A percentile compares a stretch with the other conserved stretches of the same genome.
Evolutionary conservation across 1,140 invertebrate genomes (phyloP).

Genomic region (Mercenaria mercenaria): DNA sequence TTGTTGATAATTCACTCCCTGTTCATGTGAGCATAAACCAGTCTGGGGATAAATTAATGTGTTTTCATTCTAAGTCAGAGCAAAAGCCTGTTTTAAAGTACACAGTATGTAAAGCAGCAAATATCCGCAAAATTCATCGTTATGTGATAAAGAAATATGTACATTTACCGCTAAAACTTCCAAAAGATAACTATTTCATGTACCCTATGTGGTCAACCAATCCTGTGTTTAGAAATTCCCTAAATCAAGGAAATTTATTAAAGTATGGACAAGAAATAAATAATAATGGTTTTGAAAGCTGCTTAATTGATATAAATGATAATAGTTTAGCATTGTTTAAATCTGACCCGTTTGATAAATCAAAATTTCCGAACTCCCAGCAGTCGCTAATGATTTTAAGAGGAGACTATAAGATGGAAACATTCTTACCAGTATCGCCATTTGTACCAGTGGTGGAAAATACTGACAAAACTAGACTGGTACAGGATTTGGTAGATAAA

Average conservation of each 20-base stretch:
- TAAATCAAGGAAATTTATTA: conserved; percentile 90
- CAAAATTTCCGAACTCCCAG: conserved; percentile 91
- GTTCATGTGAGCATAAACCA: conserved; percentile 80
- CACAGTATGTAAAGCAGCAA: conserved; percentile 74
- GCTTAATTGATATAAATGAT: conserved; percentile 93
- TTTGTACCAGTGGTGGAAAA: conserved; percentile 89
- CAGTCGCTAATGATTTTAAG: conserved; percentile 88
- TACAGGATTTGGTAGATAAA: background rate
- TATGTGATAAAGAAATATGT: conserved; percentile 74
- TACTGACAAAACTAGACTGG: background rate
- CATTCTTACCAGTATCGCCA: conserved; percentile 95
- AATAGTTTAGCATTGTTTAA: conserved; percentile 94
- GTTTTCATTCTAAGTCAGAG: conserved; percentile 69
- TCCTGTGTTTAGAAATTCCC: conserved; percentile 90
- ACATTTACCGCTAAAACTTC: conserved; percentile 85
- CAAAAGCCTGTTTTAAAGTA: conserved; percentile 73
- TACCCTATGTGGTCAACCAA: conserved; percentile 97
- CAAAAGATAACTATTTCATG: conserved; percentile 91
- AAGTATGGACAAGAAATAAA: conserved; percentile 91
- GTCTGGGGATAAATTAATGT: conserved; percentile 71
- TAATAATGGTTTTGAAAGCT: conserved; percentile 89
- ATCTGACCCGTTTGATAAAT: conserved; percentile 88
- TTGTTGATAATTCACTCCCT: conserved; percentile 75
- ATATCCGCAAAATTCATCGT: conserved; percentile 74
- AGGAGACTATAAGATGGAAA: conserved; percentile 89